Evolutionary conservation across 1,140 invertebrate species (phyloP).

Genomic region (Schlechtendalia chinensis): DNA sequence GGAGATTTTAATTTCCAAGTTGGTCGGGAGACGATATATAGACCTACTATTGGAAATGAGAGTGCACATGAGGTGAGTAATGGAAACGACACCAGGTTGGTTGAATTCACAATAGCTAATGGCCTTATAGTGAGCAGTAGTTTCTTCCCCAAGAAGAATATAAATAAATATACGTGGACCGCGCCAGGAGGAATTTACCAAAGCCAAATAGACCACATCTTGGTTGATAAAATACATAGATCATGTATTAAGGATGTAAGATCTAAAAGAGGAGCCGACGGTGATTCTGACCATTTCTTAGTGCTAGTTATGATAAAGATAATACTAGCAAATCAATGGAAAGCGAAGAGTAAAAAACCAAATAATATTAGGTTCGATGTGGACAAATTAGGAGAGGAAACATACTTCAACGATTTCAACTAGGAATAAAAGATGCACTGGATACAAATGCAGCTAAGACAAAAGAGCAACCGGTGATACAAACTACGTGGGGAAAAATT

Average conservation of each 20-base stretch:
- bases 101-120: conserved; percentile 18
- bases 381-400: conserved; percentile 10
- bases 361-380: conserved; percentile 13
- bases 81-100: conserved; percentile 3
- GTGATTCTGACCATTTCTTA: conserved; percentile 9
- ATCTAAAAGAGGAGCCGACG: neutral
- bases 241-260: conserved; percentile 15
- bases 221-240: conserved; percentile 21
- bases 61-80: conserved; percentile 8
- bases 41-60: neutral
- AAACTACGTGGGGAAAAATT: conserved; percentile 30
- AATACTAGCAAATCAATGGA: conserved; percentile 20
- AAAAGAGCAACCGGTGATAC: neutral
- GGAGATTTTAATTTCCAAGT: conserved; percentile 8
- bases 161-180: conserved; percentile 21
- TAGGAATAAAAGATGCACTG: neutral
- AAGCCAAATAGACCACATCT: conserved; percentile 19
- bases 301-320: conserved; percentile 11
- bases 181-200: neutral
- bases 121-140: neutral
- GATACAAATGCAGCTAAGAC: neutral
- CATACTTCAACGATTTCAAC: neutral
- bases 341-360: conserved; percentile 10
- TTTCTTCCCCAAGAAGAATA: conserved; percentile 12
- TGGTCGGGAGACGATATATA: neutral